Evolutionary conservation across 2,888 invertebrate genomes (phyloP), one percentile per base, ranked within the genome.

Genomic region (Phyllotreta striolata): DNA sequence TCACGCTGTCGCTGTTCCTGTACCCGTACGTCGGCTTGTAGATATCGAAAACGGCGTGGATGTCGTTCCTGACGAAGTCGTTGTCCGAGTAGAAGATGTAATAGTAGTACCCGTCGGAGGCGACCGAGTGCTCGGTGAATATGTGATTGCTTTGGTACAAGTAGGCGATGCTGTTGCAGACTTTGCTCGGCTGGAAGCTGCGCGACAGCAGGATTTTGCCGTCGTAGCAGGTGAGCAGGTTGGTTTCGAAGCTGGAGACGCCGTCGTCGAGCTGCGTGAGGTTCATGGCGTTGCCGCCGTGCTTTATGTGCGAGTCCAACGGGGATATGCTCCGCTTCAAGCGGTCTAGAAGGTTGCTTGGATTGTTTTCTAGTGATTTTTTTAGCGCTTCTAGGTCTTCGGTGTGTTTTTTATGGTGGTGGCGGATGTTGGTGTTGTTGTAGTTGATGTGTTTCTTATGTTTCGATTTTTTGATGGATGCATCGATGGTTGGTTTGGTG

Each of bases 81-180:
- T 93, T 93, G 78, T 94, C 92, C 73, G 92, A 93, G 77, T 93
- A 93, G 81, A 94, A 93, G 72, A 94, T 92, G 74, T 93, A 94
- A 81, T 94, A 94, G 79, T 93, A 94, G 81, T 93, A 93, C 6
- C 93, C 93, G 77, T 92, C 90, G 55, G 87, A 84, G 40, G 85
- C 83, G 24, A 93, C 89, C 70, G 91, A 87, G 73, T 93, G 92
- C 62, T 85, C 86, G 0, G 87, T 85, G 66, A 87, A 83, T 83
- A 91, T 88, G 69, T 89, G 89, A 34, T 88, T 87, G 5, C 88
- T 88, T 62, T 84, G 85, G 73, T 91, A 88, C 69, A 92, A 84
- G 73, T 89, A 90, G 71, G 87, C 86, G 0, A 90, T 87, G 79
- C 87, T 87, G 39, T 85, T 86, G 76, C 93, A 93, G 40, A 86